These are phyloP conservation scores for Eupithecia subumbrata DNA, from an alignment of 2,888 invertebrate species.

Conservation along the genomic window DNA sequence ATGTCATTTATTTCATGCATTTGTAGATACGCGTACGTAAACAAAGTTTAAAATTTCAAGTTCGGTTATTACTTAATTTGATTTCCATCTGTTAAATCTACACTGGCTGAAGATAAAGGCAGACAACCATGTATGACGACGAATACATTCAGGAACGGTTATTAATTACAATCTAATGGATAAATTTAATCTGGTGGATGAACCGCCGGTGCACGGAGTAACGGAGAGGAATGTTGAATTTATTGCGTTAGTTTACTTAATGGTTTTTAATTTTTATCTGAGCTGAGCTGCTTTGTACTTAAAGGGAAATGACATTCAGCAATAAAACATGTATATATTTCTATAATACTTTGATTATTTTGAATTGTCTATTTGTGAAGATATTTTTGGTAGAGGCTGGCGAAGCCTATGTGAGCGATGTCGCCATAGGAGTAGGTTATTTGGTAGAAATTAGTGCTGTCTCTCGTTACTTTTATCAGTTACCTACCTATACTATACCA, in stretches of 20 bases:
- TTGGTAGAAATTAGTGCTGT: neutral
- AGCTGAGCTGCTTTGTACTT: neutral
- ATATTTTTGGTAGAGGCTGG: neutral
- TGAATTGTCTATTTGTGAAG: neutral
- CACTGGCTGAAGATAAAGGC: neutral
- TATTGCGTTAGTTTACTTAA: constrained; percentile 73
- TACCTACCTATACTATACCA: neutral
- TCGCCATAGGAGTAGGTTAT: neutral
- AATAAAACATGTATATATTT: too few species aligned
- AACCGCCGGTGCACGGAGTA: constrained; percentile 60
- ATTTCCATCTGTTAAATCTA: neutral
- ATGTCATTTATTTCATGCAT: too few species aligned
- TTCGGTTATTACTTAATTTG: neutral
- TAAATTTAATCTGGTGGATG: constrained; percentile 64
- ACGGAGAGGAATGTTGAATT: constrained; percentile 72
- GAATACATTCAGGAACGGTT: constrained; percentile 42
- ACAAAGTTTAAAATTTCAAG: neutral
- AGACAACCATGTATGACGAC: neutral
- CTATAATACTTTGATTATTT: neutral
- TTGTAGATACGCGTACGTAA: neutral
- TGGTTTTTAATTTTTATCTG: constrained; percentile 62
- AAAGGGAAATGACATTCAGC: neutral
- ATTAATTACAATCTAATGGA: constrained; percentile 54
- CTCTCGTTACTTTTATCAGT: neutral
- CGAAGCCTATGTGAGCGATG: too few species aligned